A percentile compares a stretch with the other conserved stretches of the same genome.
phyloP scores from a whole-genome alignment of 2,888 invertebrate species.

The Drosophila gaucha region DNA sequence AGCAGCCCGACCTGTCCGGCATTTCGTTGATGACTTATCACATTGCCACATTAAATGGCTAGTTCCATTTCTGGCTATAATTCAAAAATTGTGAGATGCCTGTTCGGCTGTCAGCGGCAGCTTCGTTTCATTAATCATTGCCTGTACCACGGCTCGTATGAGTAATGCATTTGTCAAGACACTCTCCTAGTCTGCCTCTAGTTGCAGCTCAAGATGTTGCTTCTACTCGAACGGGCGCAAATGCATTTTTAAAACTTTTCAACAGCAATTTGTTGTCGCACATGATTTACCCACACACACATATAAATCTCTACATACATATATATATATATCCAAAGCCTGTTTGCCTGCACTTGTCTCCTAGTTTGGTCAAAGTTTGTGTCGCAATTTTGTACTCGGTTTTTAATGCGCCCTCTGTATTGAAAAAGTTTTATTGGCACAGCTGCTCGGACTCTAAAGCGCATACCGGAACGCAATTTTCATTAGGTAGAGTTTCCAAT shows the following conservation, averaged over 20 bases:
- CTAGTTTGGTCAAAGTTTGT: constrained; percentile 66
- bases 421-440: constrained; percentile 78
- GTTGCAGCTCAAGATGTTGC: constrained; percentile 32
- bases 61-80: constrained; percentile 69
- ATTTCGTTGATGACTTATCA: constrained; percentile 77
- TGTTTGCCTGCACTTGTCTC: constrained; percentile 20
- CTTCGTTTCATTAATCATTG: constrained; percentile 63
- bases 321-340: neutral
- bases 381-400: constrained; percentile 57
- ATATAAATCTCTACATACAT: too few species aligned
- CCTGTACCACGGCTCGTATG: constrained; percentile 55
- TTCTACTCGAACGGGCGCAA: constrained; percentile 37
- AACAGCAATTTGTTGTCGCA: constrained; percentile 69
- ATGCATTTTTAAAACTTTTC: constrained; percentile 71
- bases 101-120: constrained; percentile 67
- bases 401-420: constrained; percentile 64
- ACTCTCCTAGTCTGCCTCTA: neutral
- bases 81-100: constrained; percentile 60
- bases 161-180: constrained; percentile 64
- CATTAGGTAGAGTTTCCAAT: constrained; percentile 46
- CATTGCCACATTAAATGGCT: constrained; percentile 56
- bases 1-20: constrained; percentile 54
- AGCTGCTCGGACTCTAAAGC: constrained; percentile 40
- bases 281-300: constrained; percentile 50
- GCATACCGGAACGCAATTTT: constrained; percentile 53